Base-by-base conservation (phyloP, 2,797 vertebrate genomes). In the Glossophaga mutica region DNA sequence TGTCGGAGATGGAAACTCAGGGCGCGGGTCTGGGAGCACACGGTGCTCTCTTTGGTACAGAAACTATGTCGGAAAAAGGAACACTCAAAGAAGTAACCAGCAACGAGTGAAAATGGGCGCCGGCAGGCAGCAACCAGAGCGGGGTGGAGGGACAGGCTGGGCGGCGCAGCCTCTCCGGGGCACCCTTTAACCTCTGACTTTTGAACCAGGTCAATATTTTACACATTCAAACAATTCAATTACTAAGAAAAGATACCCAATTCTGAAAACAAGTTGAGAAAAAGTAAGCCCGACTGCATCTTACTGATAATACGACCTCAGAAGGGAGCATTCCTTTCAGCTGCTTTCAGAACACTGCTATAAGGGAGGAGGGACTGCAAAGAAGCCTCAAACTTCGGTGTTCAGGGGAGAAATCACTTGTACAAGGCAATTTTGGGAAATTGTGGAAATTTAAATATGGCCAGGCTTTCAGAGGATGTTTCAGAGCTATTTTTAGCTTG, bases 1-100 rank as follows among this genome's bases (percentile, higher is more conserved):
- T 1, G 34, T 1, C 9, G 9, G 24, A 5, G 2, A 3, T 5
- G 44, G 32, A 57, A 24, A 26, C 1, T 7, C 1, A 1, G n/a
- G 10, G 48, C 5, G 22, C 32, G 5, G n/a, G 1, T 26, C 62
- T 2, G 59, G 12, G 62, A 42, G 24, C 34, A 12, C 0, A 10
- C 26, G 3, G 7, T 39, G 10, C 50, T 29, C 37, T 48, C 67
- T 70, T 68, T 22, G 79, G 18, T 42, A 12, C 22, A 29, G 57
- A 82, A 78, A 87, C 9, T 4, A 7, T 6, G 29, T 50, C 8
- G 70, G 71, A 44, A 39, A 62, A 19, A 34, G 85, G 74, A 79
- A 73, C 52, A 5, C 29, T 5, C 8, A 44, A 50, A 52, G 34
- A 84, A 42, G 32, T 26, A 44, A 11, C 52, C n/a, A 44, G 42